Conservation (phyloP, 2,888 invertebrate species). For the Aphodius sticticus region DNA sequence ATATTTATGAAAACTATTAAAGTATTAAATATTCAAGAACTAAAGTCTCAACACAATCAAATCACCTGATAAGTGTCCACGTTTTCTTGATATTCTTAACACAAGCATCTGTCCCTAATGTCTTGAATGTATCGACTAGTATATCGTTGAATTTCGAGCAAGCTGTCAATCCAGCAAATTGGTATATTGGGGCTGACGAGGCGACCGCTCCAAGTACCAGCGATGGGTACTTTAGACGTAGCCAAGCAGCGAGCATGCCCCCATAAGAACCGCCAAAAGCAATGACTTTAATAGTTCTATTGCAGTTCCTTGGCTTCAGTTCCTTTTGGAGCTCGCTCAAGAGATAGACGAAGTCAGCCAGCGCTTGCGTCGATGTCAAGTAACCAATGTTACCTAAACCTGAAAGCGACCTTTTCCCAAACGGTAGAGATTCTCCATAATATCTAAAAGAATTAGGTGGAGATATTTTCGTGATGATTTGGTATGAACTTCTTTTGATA, state of each 20-base stretch:
- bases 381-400: constrained; percentile 78
- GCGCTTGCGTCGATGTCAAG: constrained; percentile 87
- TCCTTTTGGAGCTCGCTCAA: constrained; percentile 62
- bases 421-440: constrained; percentile 91
- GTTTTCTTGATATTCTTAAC: constrained; percentile 75
- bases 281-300: constrained; percentile 76
- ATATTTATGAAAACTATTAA: too few relatives aligned
- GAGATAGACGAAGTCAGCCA: constrained; percentile 91
- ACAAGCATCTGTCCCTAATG: constrained; percentile 65
- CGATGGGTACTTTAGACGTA: constrained; percentile 95
- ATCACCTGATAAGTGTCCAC: constrained; percentile 78
- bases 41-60: too few relatives aligned
- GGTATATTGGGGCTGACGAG: constrained; percentile 90
- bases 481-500: too few relatives aligned
- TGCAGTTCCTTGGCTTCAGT: constrained; percentile 40
- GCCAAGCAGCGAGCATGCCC: constrained; percentile 96
- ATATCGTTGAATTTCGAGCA: constrained; percentile 82
- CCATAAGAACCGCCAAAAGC: constrained; percentile 93
- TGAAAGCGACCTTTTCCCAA: constrained; percentile 77
- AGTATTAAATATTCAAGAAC: too few relatives aligned
- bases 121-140: constrained; percentile 78
- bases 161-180: constrained; percentile 80
- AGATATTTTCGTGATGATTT: too few relatives aligned
- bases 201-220: constrained; percentile 85
- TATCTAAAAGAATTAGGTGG: constrained; percentile 64